phyloP scores from a whole-genome alignment of 1,140 invertebrate genomes.

The Ostrea denselamellosa region DNA sequence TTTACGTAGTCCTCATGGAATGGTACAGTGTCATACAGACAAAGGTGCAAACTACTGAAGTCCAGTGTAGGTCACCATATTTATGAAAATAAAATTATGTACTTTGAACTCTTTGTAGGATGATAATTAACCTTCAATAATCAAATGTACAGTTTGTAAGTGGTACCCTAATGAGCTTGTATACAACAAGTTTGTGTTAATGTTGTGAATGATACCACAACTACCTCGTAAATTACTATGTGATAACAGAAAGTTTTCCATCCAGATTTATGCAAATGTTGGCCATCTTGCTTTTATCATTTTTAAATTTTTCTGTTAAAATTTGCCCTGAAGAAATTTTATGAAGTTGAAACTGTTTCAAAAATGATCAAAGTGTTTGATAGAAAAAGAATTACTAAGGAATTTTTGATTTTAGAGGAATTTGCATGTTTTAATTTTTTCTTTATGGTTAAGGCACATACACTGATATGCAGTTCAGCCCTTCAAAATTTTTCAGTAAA shows the following conservation, averaged over 20 bases:
- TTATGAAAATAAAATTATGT: neutral
- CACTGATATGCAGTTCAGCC: neutral
- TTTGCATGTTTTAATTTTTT: neutral
- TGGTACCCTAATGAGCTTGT: conserved; percentile 15
- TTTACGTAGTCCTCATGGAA: neutral
- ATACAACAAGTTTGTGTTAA: conserved; percentile 36
- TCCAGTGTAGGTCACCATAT: neutral
- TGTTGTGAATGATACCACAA: conserved; percentile 23
- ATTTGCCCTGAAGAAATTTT: neutral
- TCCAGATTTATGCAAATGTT: conserved; percentile 37
- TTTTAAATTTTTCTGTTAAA: neutral
- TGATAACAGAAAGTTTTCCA: conserved; percentile 25
- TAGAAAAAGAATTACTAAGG: neutral
- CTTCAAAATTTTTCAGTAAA: neutral
- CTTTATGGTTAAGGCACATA: neutral
- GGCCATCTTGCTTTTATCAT: conserved; percentile 14
- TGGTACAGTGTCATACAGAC: neutral
- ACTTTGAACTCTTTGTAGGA: neutral
- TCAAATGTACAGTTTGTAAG: neutral
- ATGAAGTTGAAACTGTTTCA: neutral
- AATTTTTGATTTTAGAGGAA: neutral
- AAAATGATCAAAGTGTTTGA: neutral
- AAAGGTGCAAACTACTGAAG: neutral
- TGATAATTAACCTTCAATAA: neutral
- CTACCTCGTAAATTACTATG: conserved; percentile 31